Base-by-base conservation (phyloP, 2,113 vertebrate species). In the Neolamprologus falcicula region DNA sequence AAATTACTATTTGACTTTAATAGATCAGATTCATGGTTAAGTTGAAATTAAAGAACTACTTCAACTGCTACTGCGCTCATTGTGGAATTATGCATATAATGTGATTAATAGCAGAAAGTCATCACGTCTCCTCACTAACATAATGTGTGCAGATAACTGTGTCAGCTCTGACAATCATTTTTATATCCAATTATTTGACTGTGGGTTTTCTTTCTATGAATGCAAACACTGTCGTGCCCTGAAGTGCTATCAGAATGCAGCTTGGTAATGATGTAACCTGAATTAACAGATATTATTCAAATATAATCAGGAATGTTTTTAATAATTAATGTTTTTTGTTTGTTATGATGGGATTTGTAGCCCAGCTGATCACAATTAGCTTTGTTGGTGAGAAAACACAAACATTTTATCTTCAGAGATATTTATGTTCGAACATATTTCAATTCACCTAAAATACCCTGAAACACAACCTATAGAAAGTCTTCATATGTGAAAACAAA, bases 191-290 rank as follows among this genome's bases (percentile, higher is more conserved):
- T 11, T 33, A 35, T 63, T n/a, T 63, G 1, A 35, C 31, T 9
- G 31, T 35, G 31, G 6, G 1, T 2, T 35, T 63, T 19, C 59
- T 11, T 2, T 35, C 59, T n/a, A 1, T n/a, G 4, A 63, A 63
- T 3, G 59, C 59, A 63, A 35, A 63, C 59, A 35, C 1, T 19
- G 16, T 31, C 59, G 0, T 63, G 16, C 54, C 54, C 21, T 57
- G 0, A 57, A 7, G 54, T 0, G 54, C 31, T 35, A 35, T 63
- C 0, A 35, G 31, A 63, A 63, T 35, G 28, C 28, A 63, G 59
- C 59, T 63, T 35, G 9, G 31, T 63, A 11, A 33, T 19, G 9
- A 61, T 17, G 28, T 10, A 33, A 63, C 9, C 28, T 63, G 59
- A 10, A 63, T 63, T 19, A 35, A 33, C 28, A 63, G 59, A 63